These are phyloP conservation scores for Pandion haliaetus DNA, from an alignment of 2,113 vertebrate species.

Conservation along the genomic window DNA sequence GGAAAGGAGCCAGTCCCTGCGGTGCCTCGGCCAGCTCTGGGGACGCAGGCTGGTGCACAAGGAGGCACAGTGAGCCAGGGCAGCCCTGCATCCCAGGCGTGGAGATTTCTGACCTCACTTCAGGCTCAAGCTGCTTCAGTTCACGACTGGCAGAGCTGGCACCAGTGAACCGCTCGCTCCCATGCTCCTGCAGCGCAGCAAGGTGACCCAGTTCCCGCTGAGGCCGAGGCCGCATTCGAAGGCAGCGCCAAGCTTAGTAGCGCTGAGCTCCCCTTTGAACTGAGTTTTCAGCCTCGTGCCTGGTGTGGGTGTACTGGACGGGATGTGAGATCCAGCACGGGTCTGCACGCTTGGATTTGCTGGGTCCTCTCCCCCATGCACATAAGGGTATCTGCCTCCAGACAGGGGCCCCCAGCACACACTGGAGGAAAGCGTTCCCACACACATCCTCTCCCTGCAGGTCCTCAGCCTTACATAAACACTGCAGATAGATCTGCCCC, in stretches of 20 bases:
- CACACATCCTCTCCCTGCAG: background rate
- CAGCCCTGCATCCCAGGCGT: fast-evolving
- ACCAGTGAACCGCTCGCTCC: background rate
- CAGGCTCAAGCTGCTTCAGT: background rate
- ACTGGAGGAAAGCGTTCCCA: background rate
- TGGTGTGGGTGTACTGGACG: fast-evolving
- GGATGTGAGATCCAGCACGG: background rate
- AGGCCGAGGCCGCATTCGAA: fast-evolving
- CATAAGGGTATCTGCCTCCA: background rate
- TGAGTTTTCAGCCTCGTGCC: fast-evolving
- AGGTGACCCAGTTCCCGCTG: background rate
- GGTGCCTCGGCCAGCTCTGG: background rate
- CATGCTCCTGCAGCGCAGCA: fast-evolving
- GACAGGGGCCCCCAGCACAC: background rate
- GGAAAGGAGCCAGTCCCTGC: background rate
- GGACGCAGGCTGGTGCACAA: background rate
- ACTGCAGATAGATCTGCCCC: background rate
- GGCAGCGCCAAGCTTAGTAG: background rate
- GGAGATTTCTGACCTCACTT: background rate
- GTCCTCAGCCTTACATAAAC: slow-evolving; percentile 21
- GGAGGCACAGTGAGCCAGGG: background rate
- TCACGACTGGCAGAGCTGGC: background rate
- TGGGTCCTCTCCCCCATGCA: background rate
- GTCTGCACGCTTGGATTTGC: background rate
- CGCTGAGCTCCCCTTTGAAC: background rate